Evolutionary conservation across 2,113 vertebrate species (phyloP).

Genomic region (sheep (Ovis aries)): ARS-UI_Ramb_v3.0 NC_056074.1:16882001-16882500

Average conservation of each 20-base stretch:
- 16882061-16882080: not conserved
- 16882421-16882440: not conserved
- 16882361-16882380: not conserved
- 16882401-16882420: not conserved
- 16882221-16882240: not conserved
- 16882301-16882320: not conserved
- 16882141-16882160: not conserved
- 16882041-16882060: not conserved
- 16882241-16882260: not conserved
- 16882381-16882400: not conserved
- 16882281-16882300: not conserved
- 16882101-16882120: not conserved
- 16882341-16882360: not conserved
- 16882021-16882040: not conserved
- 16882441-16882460: not conserved
- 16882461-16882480: not conserved
- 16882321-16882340: not conserved
- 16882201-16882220: not conserved
- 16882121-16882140: rapidly evolving
- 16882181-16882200: not conserved
- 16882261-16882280: not conserved
- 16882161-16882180: not conserved
- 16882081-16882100: not conserved
- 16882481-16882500: not conserved
- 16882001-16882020: not conserved